Conservation (phyloP, 2,113 vertebrate genomes). For the Phaethornis superciliosus region DNA sequence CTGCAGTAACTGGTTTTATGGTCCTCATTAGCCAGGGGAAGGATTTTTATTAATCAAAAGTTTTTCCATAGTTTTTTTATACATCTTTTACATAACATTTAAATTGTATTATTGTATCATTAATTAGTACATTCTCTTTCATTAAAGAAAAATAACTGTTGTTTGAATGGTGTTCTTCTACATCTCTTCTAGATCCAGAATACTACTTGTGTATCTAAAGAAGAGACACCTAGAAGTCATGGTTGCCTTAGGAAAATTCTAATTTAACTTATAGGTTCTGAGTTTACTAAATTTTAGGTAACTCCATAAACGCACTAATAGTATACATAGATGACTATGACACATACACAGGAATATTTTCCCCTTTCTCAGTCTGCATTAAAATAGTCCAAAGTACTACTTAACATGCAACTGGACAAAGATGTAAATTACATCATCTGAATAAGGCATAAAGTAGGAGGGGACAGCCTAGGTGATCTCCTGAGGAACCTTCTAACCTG, state of each 20-base stretch:
- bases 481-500: background rate
- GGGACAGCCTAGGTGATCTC: background rate
- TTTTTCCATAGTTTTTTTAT: background rate
- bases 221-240: background rate
- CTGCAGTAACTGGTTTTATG: background rate
- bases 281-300: background rate
- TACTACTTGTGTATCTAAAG: background rate
- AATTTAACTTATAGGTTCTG: background rate
- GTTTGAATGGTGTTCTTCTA: background rate
- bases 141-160: background rate
- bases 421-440: background rate
- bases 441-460: background rate
- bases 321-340: background rate
- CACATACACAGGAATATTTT: background rate
- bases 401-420: background rate
- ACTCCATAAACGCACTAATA: background rate
- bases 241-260: background rate
- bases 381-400: background rate
- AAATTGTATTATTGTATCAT: background rate
- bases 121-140: background rate
- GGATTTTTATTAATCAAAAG: background rate
- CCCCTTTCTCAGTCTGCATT: background rate
- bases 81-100: background rate
- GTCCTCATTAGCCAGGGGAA: background rate
- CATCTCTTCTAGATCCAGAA: background rate